Evolutionary conservation across 2,888 invertebrate species (phyloP), one percentile per base, ranked within the genome.

Genomic region (Ectemnius lituratus): DNA sequence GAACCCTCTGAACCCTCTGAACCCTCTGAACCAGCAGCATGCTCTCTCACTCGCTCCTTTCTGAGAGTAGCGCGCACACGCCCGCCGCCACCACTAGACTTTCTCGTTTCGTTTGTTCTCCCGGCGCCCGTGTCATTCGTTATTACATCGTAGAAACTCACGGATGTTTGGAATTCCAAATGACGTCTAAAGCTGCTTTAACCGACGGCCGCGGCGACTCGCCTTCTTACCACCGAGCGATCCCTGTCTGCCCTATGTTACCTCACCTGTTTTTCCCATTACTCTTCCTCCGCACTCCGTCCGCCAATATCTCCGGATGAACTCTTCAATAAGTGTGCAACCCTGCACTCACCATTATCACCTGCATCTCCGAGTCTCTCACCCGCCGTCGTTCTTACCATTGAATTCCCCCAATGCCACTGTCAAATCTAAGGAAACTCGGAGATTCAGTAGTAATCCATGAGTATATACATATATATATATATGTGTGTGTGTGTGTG

Each of bases 131-230:
- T 88, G 88, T 88, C 89, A 87, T 89, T 89, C 88, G 89, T 90
- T 90, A 90, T 90, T 89, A 89, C 88, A 87, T 88, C 86, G 87
- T 86, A 87, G 88, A 83, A 88, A 86, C 86, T 88, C 86, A 85
- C 86, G 85, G 87, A 89, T 89, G 88, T 89, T 90, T 89, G 87
- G 87, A 88, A 90, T 89, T 88, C 87, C 88, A 80, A 87, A 85
- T 89, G 88, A 88, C 88, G 85, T 85, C 84, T 86, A 83, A 85
- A 85, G 84, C 76, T 73, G 73, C 73, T 80, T 83, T 75, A 74
- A 78, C 70, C 74, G 73, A 67, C 76, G 37, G 37, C 8, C 37
- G 37, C 37, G 37, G 37, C 37, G 76, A 70, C 77, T 71, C 70
- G 52, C 59, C 69, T 72, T 75, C 81, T 76, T 81, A 69, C 72